Conservation (phyloP, 2,113 vertebrate genomes). For the Tringa solitaria region DNA sequence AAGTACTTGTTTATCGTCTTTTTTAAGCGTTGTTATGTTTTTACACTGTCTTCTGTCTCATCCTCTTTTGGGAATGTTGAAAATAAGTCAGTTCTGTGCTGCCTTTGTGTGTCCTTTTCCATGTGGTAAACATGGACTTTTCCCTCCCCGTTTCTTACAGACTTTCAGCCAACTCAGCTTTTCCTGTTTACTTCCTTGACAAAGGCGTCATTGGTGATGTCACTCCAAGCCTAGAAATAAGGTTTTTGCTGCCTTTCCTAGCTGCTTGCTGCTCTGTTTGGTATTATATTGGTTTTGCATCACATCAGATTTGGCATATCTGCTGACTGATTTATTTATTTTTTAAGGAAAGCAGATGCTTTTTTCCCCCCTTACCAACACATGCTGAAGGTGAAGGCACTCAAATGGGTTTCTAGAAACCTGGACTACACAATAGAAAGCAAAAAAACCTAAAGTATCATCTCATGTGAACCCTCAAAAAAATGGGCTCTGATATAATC, state of each 20-base stretch:
- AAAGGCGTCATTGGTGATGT: not conserved
- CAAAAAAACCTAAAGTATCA: not conserved
- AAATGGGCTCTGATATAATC: not conserved
- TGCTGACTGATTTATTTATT: not conserved
- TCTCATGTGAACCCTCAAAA: not conserved
- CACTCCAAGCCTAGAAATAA: conserved; percentile 44
- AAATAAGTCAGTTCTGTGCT: conserved; percentile 69
- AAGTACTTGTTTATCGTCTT: conserved; percentile 58
- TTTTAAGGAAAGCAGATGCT: not conserved
- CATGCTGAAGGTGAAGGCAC: not conserved
- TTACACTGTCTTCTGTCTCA: conserved; percentile 58
- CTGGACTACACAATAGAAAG: not conserved
- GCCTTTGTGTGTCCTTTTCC: conserved; percentile 66
- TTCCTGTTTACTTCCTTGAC: conserved; percentile 69
- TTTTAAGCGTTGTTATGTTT: conserved; percentile 60
- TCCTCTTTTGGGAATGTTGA: conserved; percentile 65
- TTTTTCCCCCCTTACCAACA: not conserved
- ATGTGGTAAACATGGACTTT: conserved; percentile 65
- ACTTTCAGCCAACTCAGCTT: conserved; percentile 50
- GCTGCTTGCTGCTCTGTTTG: not conserved
- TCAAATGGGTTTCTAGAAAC: not conserved
- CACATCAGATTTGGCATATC: not conserved
- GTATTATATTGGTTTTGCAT: not conserved
- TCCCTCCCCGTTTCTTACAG: conserved; percentile 33
- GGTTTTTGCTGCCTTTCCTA: not conserved